Evolutionary conservation across 2,888 invertebrate species (phyloP).

Genomic region (Iphiclides podalirius): DNA sequence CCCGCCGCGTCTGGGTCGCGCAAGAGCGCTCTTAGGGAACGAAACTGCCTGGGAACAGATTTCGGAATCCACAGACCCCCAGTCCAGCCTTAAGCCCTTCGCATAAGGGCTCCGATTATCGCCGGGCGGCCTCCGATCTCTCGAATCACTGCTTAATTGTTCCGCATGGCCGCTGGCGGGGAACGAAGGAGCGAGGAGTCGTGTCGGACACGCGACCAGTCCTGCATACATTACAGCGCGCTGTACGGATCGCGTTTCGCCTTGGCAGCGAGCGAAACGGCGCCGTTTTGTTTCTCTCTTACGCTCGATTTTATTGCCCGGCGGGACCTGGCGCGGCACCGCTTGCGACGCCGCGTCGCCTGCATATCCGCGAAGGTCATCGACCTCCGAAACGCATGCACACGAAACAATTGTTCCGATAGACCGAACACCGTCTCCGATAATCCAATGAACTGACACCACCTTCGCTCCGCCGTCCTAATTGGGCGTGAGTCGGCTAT

Average conservation of each 20-base stretch:
- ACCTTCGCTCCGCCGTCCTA: conserved; percentile 3
- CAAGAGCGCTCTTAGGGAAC: conserved; percentile 63
- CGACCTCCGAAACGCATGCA: conserved; percentile 70
- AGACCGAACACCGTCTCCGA: too few relatives aligned
- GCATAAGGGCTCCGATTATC: conserved; percentile 6
- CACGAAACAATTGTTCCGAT: conserved; percentile 34
- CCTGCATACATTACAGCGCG: conserved; percentile 19
- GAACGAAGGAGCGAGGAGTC: conserved; percentile 33
- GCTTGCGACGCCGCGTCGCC: too few relatives aligned
- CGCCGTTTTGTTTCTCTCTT: conserved; percentile 38
- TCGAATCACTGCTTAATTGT: conserved; percentile 28
- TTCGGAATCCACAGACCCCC: conserved; percentile 6
- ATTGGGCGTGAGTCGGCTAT: too few relatives aligned
- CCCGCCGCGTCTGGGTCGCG: conserved; percentile 47
- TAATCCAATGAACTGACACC: conserved; percentile 15
- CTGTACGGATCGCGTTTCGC: conserved; percentile 5
- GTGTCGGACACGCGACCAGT: conserved; percentile 24
- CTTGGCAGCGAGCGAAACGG: conserved; percentile 22
- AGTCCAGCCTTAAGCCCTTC: not conserved
- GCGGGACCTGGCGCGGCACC: conserved; percentile 18
- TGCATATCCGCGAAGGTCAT: conserved; percentile 57
- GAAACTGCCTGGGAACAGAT: conserved; percentile 25
- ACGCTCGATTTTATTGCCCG: conserved; percentile 47
- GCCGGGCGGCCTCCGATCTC: too few relatives aligned
- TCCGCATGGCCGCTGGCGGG: conserved; percentile 36